Evolutionary conservation across 2,113 vertebrate species (phyloP).

Genomic region (Nematolebias whitei): DNA sequence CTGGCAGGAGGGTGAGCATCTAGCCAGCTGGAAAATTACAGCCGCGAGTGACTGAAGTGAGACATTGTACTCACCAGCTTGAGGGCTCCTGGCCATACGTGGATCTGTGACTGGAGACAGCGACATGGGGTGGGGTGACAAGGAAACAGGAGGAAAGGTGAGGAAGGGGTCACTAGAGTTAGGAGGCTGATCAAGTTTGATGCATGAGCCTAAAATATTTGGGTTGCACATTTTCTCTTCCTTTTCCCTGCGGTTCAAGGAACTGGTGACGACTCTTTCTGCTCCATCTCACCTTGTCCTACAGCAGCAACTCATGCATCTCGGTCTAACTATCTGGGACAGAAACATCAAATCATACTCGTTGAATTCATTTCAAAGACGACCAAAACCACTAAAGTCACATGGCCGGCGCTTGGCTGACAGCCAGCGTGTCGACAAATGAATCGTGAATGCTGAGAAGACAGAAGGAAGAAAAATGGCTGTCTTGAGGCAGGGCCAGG

Average conservation of each 20-base stretch:
- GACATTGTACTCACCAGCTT: conserved; percentile 75
- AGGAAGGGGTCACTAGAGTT: conserved; percentile 59
- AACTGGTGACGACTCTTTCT: conserved; percentile 51
- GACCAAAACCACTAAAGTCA: conserved; percentile 64
- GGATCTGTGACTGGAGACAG: conserved; percentile 74
- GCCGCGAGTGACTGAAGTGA: conserved; percentile 68
- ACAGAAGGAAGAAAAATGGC: conserved; percentile 71
- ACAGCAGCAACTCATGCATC: conserved; percentile 63
- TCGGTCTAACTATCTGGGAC: conserved; percentile 69
- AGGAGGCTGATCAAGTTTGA: conserved; percentile 57
- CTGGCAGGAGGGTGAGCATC: conserved; percentile 60
- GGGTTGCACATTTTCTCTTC: conserved; percentile 69
- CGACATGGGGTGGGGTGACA: conserved; percentile 14
- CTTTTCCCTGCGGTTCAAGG: conserved; percentile 63
- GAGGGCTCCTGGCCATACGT: conserved; percentile 77
- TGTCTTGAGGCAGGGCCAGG: conserved; percentile 56
- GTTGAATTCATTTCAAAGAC: conserved; percentile 70
- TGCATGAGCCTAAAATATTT: conserved; percentile 69
- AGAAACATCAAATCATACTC: conserved; percentile 69
- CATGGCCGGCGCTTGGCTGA: conserved; percentile 48
- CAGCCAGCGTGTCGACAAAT: conserved; percentile 71
- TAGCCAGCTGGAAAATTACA: conserved; percentile 78
- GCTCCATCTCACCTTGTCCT: conserved; percentile 61
- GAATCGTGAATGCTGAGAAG: conserved; percentile 67
- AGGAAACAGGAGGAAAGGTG: conserved; percentile 48